Evolutionary conservation across 2,888 invertebrate genomes (phyloP).

Genomic region (Cephus spinipes): DNA sequence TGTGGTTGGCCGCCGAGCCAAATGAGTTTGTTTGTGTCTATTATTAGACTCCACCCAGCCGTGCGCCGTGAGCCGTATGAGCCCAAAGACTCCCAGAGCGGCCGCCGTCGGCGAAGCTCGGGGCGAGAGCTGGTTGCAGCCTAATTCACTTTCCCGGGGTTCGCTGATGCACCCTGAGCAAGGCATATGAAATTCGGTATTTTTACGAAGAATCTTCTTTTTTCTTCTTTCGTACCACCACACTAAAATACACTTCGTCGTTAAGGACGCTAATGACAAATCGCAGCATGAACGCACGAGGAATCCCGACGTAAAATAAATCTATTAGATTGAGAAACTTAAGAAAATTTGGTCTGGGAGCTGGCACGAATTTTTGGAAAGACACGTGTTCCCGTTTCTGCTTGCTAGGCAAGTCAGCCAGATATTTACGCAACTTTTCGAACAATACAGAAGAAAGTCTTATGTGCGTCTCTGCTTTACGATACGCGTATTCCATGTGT

Average conservation of each 20-base stretch:
- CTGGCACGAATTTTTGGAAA: not conserved
- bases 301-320: not conserved
- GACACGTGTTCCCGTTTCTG: not conserved
- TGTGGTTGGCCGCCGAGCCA: slow-evolving; percentile 61
- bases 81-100: slow-evolving; percentile 28
- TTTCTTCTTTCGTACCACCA: no score
- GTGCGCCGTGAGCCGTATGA: slow-evolving; percentile 44
- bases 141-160: not conserved
- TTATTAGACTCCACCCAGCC: slow-evolving; percentile 61
- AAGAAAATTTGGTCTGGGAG: not conserved
- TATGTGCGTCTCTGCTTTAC: not conserved
- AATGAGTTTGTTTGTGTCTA: slow-evolving; percentile 62
- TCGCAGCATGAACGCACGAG: not conserved
- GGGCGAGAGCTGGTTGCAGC: not conserved
- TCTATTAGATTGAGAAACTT: not conserved
- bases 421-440: not conserved
- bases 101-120: not conserved
- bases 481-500: not conserved
- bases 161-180: not conserved
- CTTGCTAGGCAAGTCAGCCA: not conserved
- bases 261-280: not conserved
- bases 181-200: not conserved
- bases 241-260: no score
- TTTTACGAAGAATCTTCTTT: not conserved
- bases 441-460: not conserved